A percentile compares a stretch with the other conserved stretches of the same genome.
These are phyloP conservation scores for Zeuzera pyrina DNA, from an alignment of 2,888 invertebrate species.

Conservation along the genomic window DNA sequence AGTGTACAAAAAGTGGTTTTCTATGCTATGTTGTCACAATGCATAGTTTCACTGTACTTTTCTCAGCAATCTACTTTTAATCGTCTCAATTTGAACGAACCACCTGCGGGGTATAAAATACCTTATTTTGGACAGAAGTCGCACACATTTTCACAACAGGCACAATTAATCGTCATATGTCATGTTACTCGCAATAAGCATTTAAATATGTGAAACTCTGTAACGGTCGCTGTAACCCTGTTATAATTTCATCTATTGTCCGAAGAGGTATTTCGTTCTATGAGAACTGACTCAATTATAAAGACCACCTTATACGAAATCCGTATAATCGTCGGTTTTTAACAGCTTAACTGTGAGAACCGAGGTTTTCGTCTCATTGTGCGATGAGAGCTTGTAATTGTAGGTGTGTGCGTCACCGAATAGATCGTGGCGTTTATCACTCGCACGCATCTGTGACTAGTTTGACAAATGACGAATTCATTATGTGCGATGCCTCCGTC, in stretches of 20 bases:
- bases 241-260: constrained; percentile 70
- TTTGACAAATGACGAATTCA: constrained; percentile 41
- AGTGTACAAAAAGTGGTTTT: background rate
- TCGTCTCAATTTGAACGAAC: constrained; percentile 15
- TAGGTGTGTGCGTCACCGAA: background rate
- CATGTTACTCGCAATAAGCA: constrained; percentile 57
- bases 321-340: constrained; percentile 65
- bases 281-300: constrained; percentile 70
- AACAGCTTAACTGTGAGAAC: constrained; percentile 70
- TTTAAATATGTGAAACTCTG: constrained; percentile 65
- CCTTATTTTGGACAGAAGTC: constrained; percentile 23
- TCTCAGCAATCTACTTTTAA: constrained; percentile 23
- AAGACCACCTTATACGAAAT: constrained; percentile 52
- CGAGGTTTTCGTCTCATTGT: constrained; percentile 59
- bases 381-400: constrained; percentile 15
- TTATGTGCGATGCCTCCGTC: constrained; percentile 30
- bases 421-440: constrained; percentile 7
- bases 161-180: constrained; percentile 62
- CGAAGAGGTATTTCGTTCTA: constrained; percentile 62
- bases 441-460: constrained; percentile 15
- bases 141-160: constrained; percentile 39
- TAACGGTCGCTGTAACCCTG: constrained; percentile 55
- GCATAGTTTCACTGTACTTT: constrained; percentile 17
- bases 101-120: constrained; percentile 18
- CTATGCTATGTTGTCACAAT: constrained; percentile 3